These are phyloP conservation scores for Dasypolia templi DNA, from an alignment of 2,888 invertebrate genomes.

Conservation along the genomic window DNA sequence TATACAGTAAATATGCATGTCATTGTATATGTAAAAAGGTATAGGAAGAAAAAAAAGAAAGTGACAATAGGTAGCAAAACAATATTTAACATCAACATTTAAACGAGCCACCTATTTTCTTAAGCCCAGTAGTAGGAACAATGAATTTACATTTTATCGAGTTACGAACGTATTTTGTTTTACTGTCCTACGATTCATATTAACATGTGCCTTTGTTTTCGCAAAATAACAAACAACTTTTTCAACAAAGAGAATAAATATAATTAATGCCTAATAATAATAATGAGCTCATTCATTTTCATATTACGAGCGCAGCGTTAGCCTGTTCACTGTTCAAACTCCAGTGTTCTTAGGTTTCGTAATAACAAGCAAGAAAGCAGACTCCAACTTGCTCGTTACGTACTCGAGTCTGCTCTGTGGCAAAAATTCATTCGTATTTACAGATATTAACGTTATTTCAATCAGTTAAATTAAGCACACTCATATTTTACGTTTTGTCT, in stretches of 20 bases:
- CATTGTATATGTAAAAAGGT: too few relatives aligned
- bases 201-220: not conserved
- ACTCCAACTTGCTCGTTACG: constrained; percentile 32
- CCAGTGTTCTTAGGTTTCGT: constrained; percentile 18
- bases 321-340: constrained; percentile 1
- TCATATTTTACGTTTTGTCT: too few relatives aligned
- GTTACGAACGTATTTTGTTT: too few relatives aligned
- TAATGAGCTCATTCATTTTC: not conserved
- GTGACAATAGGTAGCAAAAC: too few relatives aligned
- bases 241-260: not conserved
- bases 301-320: not conserved
- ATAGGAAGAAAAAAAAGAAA: too few relatives aligned
- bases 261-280: not conserved
- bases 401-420: not conserved
- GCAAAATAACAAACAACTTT: not conserved
- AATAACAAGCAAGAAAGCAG: constrained; percentile 33
- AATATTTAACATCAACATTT: too few relatives aligned
- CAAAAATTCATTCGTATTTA: not conserved
- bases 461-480: too few relatives aligned
- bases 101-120: too few relatives aligned
- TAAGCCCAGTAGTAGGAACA: too few relatives aligned
- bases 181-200: not conserved
- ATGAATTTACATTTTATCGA: too few relatives aligned
- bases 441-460: too few relatives aligned
- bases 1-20: too few relatives aligned